Percentiles rank a stretch among this genome's conserved stretches.
Conservation (phyloP, 2,113 vertebrate species). For the Leucosticte australis region DNA sequence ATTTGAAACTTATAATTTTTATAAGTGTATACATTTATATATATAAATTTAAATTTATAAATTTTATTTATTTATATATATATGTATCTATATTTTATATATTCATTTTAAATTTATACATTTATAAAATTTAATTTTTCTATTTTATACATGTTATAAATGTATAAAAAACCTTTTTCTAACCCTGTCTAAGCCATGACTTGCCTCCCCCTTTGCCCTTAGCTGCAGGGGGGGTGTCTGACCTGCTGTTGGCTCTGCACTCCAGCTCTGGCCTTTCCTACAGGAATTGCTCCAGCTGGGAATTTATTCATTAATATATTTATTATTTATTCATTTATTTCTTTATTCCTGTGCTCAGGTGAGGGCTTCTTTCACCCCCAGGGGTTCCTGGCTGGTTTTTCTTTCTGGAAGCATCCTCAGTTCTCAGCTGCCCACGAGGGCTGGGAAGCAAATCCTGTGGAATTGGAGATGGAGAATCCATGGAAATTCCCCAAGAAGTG, state of each 20-base stretch:
- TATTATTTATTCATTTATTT: background rate
- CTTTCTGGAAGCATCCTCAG: background rate
- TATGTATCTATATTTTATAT: too few species aligned
- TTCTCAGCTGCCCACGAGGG: background rate
- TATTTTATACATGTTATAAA: background rate
- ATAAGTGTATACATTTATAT: background rate
- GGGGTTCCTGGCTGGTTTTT: rapidly evolving
- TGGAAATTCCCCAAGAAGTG: background rate
- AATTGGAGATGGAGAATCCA: rapidly evolving
- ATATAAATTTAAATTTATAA: background rate
- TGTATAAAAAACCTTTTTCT: background rate
- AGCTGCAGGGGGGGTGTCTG: rapidly evolving
- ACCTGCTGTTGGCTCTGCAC: rapidly evolving
- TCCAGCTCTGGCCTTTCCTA: background rate
- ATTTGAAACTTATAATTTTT: background rate
- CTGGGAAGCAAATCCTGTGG: background rate
- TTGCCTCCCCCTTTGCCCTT: background rate
- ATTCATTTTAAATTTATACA: too few species aligned
- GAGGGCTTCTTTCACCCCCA: background rate
- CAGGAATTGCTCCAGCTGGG: background rate
- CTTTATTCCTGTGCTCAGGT: background rate
- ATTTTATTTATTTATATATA: background rate
- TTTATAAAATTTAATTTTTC: background rate
- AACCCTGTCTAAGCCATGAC: background rate
- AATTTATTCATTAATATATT: background rate